Percentiles rank a stretch among this genome's conserved stretches.
Evolutionary conservation across 2,113 vertebrate species (phyloP).

Genomic region (Proterorhinus semilunaris): DNA sequence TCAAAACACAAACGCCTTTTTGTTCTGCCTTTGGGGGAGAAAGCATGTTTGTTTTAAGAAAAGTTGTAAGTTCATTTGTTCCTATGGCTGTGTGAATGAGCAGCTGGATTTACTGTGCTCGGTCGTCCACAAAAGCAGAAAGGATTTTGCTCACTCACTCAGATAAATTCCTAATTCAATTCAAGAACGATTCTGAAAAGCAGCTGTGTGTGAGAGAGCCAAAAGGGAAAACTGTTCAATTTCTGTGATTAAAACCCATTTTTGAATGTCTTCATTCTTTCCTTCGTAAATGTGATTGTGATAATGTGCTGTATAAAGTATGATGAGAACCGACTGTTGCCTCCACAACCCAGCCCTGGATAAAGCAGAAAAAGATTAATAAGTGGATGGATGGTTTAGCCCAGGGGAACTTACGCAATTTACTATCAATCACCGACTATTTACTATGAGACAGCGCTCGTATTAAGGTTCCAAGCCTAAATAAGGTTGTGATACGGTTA

Average conservation of each 20-base stretch:
- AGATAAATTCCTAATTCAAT: neutral
- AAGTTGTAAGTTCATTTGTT: neutral
- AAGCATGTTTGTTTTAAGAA: neutral
- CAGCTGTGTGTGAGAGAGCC: neutral
- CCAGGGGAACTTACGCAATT: too few relatives aligned
- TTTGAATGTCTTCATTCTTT: too few relatives aligned
- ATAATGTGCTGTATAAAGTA: too few relatives aligned
- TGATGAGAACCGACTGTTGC: too few relatives aligned
- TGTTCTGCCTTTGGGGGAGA: neutral
- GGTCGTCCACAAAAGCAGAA: neutral
- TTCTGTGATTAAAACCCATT: neutral
- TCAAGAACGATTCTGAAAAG: neutral
- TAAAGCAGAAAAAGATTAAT: too few relatives aligned
- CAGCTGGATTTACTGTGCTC: constrained; percentile 2
- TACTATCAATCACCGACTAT: too few relatives aligned
- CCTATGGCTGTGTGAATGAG: neutral
- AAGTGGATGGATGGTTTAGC: too few relatives aligned
- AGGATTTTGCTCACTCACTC: neutral
- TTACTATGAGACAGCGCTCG: too few relatives aligned
- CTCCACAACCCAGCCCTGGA: too few relatives aligned
- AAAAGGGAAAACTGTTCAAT: neutral
- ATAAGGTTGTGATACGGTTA: too few relatives aligned
- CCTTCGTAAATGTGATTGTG: too few relatives aligned
- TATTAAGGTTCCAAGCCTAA: too few relatives aligned
- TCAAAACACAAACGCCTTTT: constrained; percentile 3